Evolutionary conservation across 23 tunicate genomes (phyloP), one percentile per base, ranked within the genome.

Genomic region (Styela plicata): DNA sequence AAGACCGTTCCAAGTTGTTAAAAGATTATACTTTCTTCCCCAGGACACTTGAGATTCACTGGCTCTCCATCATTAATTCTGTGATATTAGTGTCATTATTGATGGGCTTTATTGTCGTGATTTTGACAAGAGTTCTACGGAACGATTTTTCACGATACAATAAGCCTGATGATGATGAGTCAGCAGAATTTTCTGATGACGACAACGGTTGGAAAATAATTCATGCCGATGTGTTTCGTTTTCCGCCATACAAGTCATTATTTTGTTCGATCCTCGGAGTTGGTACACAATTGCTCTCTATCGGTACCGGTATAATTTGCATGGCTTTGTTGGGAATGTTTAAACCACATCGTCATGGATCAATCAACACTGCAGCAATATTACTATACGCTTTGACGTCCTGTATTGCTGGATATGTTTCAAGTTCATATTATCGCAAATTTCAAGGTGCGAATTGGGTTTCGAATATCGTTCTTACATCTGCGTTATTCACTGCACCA

Each of bases 261-360:
- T 88, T 94, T 57, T 94, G 94, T 69, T 70, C 94, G 2, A 73
- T 94, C 7, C 76, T 94, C 16, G 98, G 98, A 25, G 98, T 94
- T 33, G 98, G 98, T 22, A 65, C 89, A 1, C 98, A 94, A 68
- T 74, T 94, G 21, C 85, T 94, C 16, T 78, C 94, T 2, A 88
- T 94, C 52, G 94, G 94, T 13, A 68, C 92, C 32, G 98, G 98
- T 17, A 95, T 95, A 64, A 89, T 95, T 23, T 33, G 80, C 13
- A 95, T 95, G 99, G 99, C 99, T 32, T 63, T 95, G 64, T 74
- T 90, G 65, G 99, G 99, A 2, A 79, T 95, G 85, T 95, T 95
- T 64, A 89, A 90, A 84, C 80, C 99, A 0, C 85, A 84, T 31
- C 85, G 95, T 32, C 96, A 90, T 62, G 99, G 99, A 44, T 90